Conservation (phyloP, 2,888 invertebrate species). For the Drosophila paranaensis region DNA sequence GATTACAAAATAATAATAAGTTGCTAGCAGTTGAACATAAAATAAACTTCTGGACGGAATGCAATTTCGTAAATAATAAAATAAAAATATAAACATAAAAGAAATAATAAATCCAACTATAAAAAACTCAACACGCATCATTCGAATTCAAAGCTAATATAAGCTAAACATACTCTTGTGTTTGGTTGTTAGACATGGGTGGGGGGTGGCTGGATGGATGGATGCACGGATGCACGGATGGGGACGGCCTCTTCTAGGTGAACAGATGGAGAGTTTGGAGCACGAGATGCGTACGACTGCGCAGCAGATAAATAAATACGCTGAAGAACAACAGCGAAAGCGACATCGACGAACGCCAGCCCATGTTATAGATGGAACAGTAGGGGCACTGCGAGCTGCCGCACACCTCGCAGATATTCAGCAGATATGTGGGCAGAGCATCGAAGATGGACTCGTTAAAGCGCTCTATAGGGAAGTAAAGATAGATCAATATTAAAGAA, state of each 20-base stretch:
- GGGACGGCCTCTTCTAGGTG: constrained; percentile 50
- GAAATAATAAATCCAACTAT: constrained; percentile 46
- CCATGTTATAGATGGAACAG: constrained; percentile 92
- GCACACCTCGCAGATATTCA: constrained; percentile 97
- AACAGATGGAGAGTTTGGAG: constrained; percentile 73
- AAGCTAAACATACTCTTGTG: constrained; percentile 36
- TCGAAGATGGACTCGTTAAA: constrained; percentile 97
- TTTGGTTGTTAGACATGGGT: constrained; percentile 31
- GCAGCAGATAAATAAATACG: constrained; percentile 80
- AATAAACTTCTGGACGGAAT: constrained; percentile 70
- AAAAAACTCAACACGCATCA: constrained; percentile 48
- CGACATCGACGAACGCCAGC: constrained; percentile 82
- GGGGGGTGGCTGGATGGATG: neutral
- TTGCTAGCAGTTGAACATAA: constrained; percentile 36
- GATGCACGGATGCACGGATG: neutral
- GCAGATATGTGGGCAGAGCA: constrained; percentile 92
- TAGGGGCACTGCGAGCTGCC: constrained; percentile 97
- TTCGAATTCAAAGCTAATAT: constrained; percentile 44
- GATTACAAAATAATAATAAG: constrained; percentile 37
- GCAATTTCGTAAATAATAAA: constrained; percentile 62
- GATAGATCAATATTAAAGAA: neutral
- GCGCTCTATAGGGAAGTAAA: constrained; percentile 87
- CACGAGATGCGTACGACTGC: constrained; percentile 78
- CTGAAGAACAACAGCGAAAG: constrained; percentile 80
- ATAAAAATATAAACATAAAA: constrained; percentile 20